Evolutionary conservation across 2,797 vertebrate species (phyloP).

Genomic region (Hippoglossus hippoglossus): DNA sequence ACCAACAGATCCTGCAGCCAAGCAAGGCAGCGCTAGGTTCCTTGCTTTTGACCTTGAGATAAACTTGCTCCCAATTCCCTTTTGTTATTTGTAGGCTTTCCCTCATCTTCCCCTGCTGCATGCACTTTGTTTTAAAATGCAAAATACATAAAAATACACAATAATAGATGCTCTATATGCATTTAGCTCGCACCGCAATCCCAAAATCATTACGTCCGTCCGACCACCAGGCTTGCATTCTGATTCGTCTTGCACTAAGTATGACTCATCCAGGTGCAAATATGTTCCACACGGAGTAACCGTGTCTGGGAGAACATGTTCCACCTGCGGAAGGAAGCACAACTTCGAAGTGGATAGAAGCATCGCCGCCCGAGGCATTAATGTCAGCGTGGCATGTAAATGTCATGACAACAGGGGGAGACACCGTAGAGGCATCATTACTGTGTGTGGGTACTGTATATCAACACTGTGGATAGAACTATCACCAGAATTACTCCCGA

Average conservation of each 20-base stretch:
- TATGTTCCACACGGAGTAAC: neutral
- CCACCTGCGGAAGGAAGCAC: neutral
- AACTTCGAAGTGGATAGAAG: neutral
- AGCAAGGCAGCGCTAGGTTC: neutral
- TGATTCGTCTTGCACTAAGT: slow-evolving; percentile 1
- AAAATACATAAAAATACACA: slow-evolving; percentile 4
- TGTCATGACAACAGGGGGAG: neutral
- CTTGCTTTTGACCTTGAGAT: slow-evolving; percentile 52
- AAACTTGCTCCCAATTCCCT: neutral
- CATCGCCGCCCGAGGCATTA: neutral
- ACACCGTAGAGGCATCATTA: neutral
- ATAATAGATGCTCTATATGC: neutral
- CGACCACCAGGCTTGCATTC: neutral
- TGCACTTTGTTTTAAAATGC: slow-evolving; percentile 7
- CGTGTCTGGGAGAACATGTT: slow-evolving; percentile 5
- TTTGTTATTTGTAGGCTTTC: no score
- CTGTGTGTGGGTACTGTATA: slow-evolving; percentile 7
- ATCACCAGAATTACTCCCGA: neutral
- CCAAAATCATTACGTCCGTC: neutral
- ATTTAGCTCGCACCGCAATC: neutral
- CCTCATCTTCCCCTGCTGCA: neutral
- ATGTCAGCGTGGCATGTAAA: neutral
- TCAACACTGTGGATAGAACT: neutral
- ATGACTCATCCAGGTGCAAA: slow-evolving; percentile 46
- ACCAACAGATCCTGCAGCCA: neutral